A percentile compares a stretch with the other conserved stretches of the same genome.
Conservation (phyloP, 2,888 invertebrate genomes). For the Andricus curvator region DNA sequence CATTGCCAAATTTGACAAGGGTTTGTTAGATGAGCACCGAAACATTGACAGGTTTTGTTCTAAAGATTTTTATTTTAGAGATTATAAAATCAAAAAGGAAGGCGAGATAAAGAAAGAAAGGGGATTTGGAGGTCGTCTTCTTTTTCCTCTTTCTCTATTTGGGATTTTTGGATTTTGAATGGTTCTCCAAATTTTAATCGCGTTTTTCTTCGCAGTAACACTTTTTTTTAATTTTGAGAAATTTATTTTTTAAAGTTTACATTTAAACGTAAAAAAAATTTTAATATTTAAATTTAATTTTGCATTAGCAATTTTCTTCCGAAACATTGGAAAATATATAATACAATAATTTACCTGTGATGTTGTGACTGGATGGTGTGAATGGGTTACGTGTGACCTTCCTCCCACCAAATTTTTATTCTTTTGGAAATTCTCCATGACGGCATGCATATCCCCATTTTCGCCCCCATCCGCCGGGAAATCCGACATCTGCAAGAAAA, state of each 20-base stretch:
- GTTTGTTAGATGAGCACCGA: too few species aligned
- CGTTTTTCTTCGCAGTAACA: too few species aligned
- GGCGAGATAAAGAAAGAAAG: too few species aligned
- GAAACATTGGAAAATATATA: background rate
- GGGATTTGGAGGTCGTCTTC: too few species aligned
- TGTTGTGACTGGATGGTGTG: constrained; percentile 79
- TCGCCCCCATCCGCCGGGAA: constrained; percentile 82
- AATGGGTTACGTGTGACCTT: constrained; percentile 66
- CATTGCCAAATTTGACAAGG: too few species aligned
- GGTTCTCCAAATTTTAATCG: too few species aligned
- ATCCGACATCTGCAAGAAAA: constrained; percentile 79
- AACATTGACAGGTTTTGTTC: too few species aligned
- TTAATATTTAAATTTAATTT: background rate
- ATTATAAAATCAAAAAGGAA: too few species aligned
- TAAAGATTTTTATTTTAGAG: too few species aligned
- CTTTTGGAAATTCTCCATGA: constrained; percentile 87
- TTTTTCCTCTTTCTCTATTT: too few species aligned
- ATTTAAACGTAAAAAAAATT: background rate
- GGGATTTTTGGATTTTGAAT: too few species aligned
- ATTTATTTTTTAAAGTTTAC: background rate
- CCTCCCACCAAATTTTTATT: constrained; percentile 79
- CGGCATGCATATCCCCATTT: constrained; percentile 83
- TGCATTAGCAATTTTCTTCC: background rate
- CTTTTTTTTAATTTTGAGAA: background rate
- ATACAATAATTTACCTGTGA: constrained; percentile 79